Percentiles rank a stretch among this genome's conserved stretches.
These are phyloP conservation scores for Echiichthys vipera DNA, from an alignment of 2,797 vertebrate genomes.

Conservation along the genomic window DNA sequence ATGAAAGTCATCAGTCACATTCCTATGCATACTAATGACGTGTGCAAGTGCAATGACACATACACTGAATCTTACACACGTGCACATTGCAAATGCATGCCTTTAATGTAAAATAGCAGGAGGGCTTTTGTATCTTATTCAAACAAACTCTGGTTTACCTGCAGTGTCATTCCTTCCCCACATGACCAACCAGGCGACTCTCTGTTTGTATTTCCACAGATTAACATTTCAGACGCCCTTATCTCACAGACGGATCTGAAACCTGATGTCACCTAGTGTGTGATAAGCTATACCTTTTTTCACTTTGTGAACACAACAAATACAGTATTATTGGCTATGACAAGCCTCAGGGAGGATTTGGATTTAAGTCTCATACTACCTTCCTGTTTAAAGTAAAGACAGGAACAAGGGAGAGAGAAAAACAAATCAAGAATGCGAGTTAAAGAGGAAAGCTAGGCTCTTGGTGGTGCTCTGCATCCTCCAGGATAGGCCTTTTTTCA, in stretches of 20 bases:
- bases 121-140: conserved; percentile 49
- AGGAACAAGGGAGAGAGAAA: background rate
- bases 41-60: conserved; percentile 49
- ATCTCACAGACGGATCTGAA: conserved; percentile 62
- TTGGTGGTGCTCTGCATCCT: background rate
- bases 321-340: conserved; percentile 39
- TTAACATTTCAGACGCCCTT: conserved; percentile 59
- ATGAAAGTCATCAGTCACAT: conserved; percentile 84
- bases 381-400: conserved; percentile 15
- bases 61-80: conserved; percentile 34
- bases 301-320: conserved; percentile 57
- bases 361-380: background rate
- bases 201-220: conserved; percentile 72
- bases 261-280: conserved; percentile 42
- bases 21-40: conserved; percentile 73
- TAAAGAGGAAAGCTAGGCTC: background rate
- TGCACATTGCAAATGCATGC: conserved; percentile 18
- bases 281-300: conserved; percentile 40
- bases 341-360: conserved; percentile 38
- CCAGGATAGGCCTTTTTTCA: background rate
- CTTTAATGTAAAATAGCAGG: conserved; percentile 19
- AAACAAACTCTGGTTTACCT: conserved; percentile 48
- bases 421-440: background rate
- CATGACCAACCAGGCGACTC: conserved; percentile 20
- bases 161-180: conserved; percentile 21